Base-by-base conservation (phyloP, 2,888 invertebrate species). In the Cataglyphis livida region DNA sequence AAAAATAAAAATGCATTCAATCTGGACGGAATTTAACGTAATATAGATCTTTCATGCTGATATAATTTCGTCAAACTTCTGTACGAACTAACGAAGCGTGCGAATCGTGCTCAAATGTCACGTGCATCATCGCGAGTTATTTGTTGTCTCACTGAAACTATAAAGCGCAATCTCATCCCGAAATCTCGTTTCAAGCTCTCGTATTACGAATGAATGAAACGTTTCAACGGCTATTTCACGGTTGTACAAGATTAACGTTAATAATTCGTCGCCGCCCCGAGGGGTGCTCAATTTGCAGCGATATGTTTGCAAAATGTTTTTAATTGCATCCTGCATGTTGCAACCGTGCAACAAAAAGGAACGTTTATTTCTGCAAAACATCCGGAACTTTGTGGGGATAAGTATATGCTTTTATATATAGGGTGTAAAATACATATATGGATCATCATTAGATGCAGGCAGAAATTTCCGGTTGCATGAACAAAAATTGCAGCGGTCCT, bases 141-240 rank as follows among this genome's bases (percentile, higher is more conserved):
- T 79, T 51, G 68, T 70, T 70, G n/a, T 59, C 9, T 44, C 68
- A 32, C 57, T 78, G 59, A 70, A 79, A 79, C 59, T 70, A 59
- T 68, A 70, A 61, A 79, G 48, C 15, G 78, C 78, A 79, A 79
- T 79, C 78, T 59, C 78, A 9, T 12, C 12, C 25, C 59, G 41
- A 79, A 79, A 79, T 79, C 35, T 68, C 78, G 59, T 79, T 79
- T 59, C n/a, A 3, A 70, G 61, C 68, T 70, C 70, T 79, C 68
- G 78, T 78, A 57, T 57, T 68, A 59, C 68, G 44, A 35, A 44
- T 44, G 44, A 70, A 70, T 59, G 35, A 79, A 79, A 61, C 70
- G 59, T 68, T 79, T 61, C 78, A 59, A 59, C 70, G 35, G 25
- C 68, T 57, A 44, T 21, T 4, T 66, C 57, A 57, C n/a, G 25